Percentiles rank a stretch among this genome's conserved stretches.
Evolutionary conservation across 1,140 invertebrate genomes (phyloP).

Genomic region (Scylla paramamosain): DNA sequence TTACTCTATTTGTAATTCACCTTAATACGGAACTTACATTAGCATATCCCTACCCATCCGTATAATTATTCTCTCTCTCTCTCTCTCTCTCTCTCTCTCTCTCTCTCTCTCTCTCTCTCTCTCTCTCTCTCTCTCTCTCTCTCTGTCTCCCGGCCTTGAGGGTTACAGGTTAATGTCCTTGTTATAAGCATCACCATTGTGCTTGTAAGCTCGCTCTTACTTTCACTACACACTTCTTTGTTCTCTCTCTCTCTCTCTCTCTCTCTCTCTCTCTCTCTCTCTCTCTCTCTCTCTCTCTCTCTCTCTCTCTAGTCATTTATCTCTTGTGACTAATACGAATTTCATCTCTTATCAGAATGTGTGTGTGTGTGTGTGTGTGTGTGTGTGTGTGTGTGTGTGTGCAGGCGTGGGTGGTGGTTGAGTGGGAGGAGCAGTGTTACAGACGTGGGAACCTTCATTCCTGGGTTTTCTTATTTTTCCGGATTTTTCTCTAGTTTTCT

Average conservation of each 20-base stretch:
- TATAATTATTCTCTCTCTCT: not conserved
- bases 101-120: not conserved
- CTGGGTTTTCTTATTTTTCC: no score
- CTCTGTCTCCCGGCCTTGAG: not conserved
- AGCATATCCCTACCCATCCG: not conserved
- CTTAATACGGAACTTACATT: not conserved
- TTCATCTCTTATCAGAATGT: not conserved
- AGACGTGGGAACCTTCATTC: no score
- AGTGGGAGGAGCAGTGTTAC: no score
- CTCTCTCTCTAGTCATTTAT: not conserved
- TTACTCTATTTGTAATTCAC: no score
- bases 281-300: slow-evolving; percentile 41
- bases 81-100: slow-evolving; percentile 39
- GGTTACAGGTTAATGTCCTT: no score
- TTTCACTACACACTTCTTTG: not conserved
- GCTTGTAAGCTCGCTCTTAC: not conserved
- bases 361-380: slow-evolving; percentile 47
- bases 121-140: slow-evolving; percentile 39
- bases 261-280: slow-evolving; percentile 39
- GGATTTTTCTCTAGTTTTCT: no score
- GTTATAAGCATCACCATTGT: no score
- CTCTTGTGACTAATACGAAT: no score
- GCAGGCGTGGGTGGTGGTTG: not conserved
- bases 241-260: slow-evolving; percentile 27
- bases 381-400: slow-evolving; percentile 50